Evolutionary conservation across 1,140 invertebrate species (phyloP), one percentile per base, ranked within the genome.

Genomic region (Himalopsyche phryganea): DNA sequence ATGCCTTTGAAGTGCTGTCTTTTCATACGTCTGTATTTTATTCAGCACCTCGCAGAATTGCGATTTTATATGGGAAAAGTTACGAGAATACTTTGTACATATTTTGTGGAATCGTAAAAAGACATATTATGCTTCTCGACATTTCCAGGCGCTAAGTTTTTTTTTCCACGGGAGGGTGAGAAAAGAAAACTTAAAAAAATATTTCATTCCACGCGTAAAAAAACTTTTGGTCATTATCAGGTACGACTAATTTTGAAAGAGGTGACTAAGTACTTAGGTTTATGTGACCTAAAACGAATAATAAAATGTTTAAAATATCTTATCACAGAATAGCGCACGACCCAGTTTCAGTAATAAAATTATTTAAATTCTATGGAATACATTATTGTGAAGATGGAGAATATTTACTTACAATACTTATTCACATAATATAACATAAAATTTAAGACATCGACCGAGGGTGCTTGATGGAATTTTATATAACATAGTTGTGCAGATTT

Each of bases 61-160:
- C 54, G 54, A 56, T 56, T 56, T 56, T 56, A 56, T 56, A 49
- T 49, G 35, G 20, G 42, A 44, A 49, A 53, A 54, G 52, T 61
- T 55, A 55, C 53, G 59, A 48, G 36, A 42, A 49, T 56, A 56
- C 54, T 56, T 53, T 60, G 59, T 51, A 50, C 47, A 48, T 56
- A 61, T 51, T 61, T 61, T 61, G 59, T 53, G 59, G 59, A 56
- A 52, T 61, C 59, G 49, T 61, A 61, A 61, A 61, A 56, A 28
- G 59, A 44, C 50, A 40, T 61, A 61, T 61, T 53, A 56, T 46
- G 9, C 23, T 9, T 41, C 44, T 55, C 20, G 59, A 36, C 45
- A 36, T 35, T 61, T 52, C 48, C 47, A 36, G 20, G 19, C 13
- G 18, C 56, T 56, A 56, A 48, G 47, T 51, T 41, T 56, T 51